Evolutionary conservation across 2,797 vertebrate species (phyloP).

Genomic region (Microctenopoma stevenorrisi): DNA sequence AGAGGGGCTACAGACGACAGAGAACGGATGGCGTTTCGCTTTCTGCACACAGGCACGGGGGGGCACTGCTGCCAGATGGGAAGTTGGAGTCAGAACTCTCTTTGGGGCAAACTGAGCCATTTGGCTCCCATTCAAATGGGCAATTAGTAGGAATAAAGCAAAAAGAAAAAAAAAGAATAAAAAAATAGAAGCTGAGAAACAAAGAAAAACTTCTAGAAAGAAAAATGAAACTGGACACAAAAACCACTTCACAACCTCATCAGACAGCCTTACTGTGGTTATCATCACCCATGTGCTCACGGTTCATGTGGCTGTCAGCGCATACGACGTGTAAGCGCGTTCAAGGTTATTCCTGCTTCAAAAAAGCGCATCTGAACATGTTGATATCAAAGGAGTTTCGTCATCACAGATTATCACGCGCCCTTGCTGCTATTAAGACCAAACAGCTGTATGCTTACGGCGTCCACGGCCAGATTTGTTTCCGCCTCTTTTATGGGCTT

Average conservation of each 20-base stretch:
- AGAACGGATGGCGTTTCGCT: conserved; percentile 33
- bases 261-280: conserved; percentile 32
- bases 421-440: conserved; percentile 29
- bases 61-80: conserved; percentile 68
- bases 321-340: conserved; percentile 9
- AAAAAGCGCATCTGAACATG: conserved; percentile 35
- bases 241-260: conserved; percentile 42
- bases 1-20: conserved; percentile 9
- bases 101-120: conserved; percentile 59
- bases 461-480: conserved; percentile 46
- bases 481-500: conserved; percentile 30
- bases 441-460: conserved; percentile 27
- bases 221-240: conserved; percentile 19
- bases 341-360: conserved; percentile 19
- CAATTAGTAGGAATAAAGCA: conserved; percentile 37
- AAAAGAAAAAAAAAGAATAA: conserved; percentile 6
- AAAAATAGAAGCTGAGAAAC: conserved; percentile 25
- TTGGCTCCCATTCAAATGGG: conserved; percentile 69
- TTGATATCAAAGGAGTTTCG: conserved; percentile 47
- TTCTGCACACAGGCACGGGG: conserved; percentile 38
- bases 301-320: conserved; percentile 3
- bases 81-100: conserved; percentile 58
- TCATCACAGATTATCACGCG: conserved; percentile 49
- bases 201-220: conserved; percentile 50
- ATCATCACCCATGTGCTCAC: conserved; percentile 36